These are phyloP conservation scores for Uromys caudimaculatus DNA, from an alignment of 2,797 vertebrate species.

Conservation along the genomic window DNA sequence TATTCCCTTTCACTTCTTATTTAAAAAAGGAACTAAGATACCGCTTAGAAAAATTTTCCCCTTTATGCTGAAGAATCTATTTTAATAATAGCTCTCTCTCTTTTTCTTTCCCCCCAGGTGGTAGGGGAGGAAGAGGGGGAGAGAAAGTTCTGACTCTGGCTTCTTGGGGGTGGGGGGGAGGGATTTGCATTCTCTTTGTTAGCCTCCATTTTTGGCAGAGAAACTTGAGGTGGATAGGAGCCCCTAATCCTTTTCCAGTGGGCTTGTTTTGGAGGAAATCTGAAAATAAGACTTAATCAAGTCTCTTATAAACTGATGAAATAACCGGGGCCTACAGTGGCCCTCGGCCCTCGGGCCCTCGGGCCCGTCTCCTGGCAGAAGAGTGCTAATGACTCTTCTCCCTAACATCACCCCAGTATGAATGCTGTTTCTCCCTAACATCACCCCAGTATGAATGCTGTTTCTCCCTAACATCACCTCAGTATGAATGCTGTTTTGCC, in stretches of 20 bases:
- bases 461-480: slow-evolving; percentile 75
- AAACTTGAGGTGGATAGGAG: not conserved
- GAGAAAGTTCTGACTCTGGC: slow-evolving; percentile 24
- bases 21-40: slow-evolving; percentile 59
- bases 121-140: slow-evolving; percentile 24
- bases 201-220: slow-evolving; percentile 69
- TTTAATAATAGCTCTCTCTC: slow-evolving; percentile 5
- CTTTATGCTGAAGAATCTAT: slow-evolving; percentile 53
- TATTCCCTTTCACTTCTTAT: slow-evolving; percentile 75
- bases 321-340: slow-evolving; percentile 84
- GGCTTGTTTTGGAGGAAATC: slow-evolving; percentile 82
- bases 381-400: slow-evolving; percentile 81
- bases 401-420: not conserved
- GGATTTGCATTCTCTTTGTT: slow-evolving; percentile 55
- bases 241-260: slow-evolving; percentile 30
- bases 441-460: no score
- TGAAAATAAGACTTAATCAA: slow-evolving; percentile 87
- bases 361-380: slow-evolving; percentile 79
- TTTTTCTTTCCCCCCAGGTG: not conserved
- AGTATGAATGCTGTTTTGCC: slow-evolving; percentile 77
- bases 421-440: slow-evolving; percentile 70
- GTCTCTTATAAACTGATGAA: slow-evolving; percentile 87
- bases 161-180: slow-evolving; percentile 40
- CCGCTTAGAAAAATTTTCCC: slow-evolving; percentile 45
- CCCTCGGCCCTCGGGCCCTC: slow-evolving; percentile 58